Evolutionary conservation across 2,888 invertebrate species (phyloP), one percentile per base, ranked within the genome.

Genomic region (Mythimna loreyi): DNA sequence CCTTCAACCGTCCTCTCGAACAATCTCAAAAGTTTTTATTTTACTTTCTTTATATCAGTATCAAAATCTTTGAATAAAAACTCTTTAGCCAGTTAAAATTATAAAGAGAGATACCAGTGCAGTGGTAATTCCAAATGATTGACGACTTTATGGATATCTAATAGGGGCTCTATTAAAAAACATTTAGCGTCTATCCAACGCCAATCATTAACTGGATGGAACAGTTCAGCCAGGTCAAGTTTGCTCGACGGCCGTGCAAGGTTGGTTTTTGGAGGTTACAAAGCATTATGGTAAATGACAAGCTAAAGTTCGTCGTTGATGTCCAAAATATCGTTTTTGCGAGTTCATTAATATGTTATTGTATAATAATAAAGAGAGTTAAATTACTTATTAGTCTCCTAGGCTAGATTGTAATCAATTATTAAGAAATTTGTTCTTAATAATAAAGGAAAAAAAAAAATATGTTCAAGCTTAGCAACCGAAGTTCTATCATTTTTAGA

Each of bases 221-320:
- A 50, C 40, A 72, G 75, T 78, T 82, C 76, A 69, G 78, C 53
- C 81, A 82, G 89, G 89, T 92, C 90, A 91, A 90, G 90, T 88
- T 85, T 86, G 76, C 83, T 87, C 82, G 83, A 78, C 64, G 53
- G 70, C 47, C 28, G 25, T n/a, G 40, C 70, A 86, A 87, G 85
- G 82, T 68, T 63, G 87, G 84, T 9, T 9, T 7, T 47, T 47
- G n/a, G 47, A 86, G 86, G 89, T 85, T 86, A 81, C 73, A 57
- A 68, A 75, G 66, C 69, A 69, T 9, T 50, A 36, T 65, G 45
- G 49, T 60, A 72, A 19, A 45, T 19, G 43, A 45, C 43, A 45
- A 45, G 43, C 43, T 19, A 33, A 33, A 8, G 33, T 33, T 33
- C 13, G 13, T 13, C 36, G 13, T 36, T 1, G 36, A 36, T 36